A percentile compares a stretch with the other conserved stretches of the same genome.
Evolutionary conservation across 2,888 invertebrate genomes (phyloP).

Genomic region (Microctonus hyperodae): DNA sequence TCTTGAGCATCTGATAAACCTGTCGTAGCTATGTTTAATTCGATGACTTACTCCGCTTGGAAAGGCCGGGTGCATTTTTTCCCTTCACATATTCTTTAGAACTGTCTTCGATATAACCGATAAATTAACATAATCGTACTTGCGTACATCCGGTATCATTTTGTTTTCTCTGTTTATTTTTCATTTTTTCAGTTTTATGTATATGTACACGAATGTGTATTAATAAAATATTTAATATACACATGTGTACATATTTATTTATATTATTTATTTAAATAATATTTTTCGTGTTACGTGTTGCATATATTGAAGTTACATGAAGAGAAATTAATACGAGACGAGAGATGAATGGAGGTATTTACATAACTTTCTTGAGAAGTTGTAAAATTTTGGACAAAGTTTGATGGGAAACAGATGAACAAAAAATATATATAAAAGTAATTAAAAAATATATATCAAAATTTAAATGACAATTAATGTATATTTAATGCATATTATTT

Average conservation of each 20-base stretch:
- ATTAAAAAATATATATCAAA: too few species aligned
- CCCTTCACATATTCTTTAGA: not conserved
- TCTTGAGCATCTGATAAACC: conserved; percentile 54
- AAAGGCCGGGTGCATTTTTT: conserved; percentile 26
- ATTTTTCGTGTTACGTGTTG: too few species aligned
- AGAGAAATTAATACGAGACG: too few species aligned
- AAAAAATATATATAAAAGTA: too few species aligned
- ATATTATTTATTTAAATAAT: too few species aligned
- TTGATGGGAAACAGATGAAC: too few species aligned
- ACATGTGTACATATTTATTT: not conserved
- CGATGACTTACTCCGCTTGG: conserved; percentile 52
- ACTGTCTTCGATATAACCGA: conserved; percentile 14
- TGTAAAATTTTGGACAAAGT: too few species aligned
- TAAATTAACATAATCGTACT: conserved; percentile 30
- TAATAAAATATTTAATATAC: not conserved
- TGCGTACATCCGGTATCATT: conserved; percentile 20
- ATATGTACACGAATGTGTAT: not conserved
- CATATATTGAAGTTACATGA: too few species aligned
- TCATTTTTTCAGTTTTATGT: not conserved
- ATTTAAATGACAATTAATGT: too few species aligned
- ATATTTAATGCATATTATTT: too few species aligned
- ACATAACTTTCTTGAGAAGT: too few species aligned
- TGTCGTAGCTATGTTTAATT: conserved; percentile 52
- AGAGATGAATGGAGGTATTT: too few species aligned
- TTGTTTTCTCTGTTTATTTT: not conserved